Percentiles rank a stretch among this genome's conserved stretches.
These are phyloP conservation scores for Clarias batrachus DNA, from an alignment of 2,113 vertebrate species.

Conservation along the genomic window DNA sequence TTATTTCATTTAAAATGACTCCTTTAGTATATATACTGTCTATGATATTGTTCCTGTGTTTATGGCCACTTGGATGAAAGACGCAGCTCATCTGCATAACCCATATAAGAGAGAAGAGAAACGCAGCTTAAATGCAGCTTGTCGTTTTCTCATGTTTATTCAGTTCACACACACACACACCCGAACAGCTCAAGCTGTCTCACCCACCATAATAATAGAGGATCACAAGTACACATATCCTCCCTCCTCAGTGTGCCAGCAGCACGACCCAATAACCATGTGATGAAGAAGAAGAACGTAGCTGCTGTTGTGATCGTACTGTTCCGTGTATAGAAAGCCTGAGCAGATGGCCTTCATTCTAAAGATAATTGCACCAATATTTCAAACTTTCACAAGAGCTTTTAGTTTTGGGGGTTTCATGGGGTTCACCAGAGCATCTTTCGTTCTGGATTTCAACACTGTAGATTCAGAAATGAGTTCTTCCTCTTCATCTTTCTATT, in stretches of 20 bases:
- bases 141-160: constrained; percentile 35
- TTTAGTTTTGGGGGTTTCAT: not conserved
- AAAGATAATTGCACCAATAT: constrained; percentile 28
- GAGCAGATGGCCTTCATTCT: constrained; percentile 29
- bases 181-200: constrained; percentile 30
- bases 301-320: not conserved
- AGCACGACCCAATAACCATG: constrained; percentile 4
- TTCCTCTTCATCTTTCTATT: not conserved
- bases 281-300: constrained; percentile 10
- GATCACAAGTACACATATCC: constrained; percentile 7
- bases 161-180: constrained; percentile 9
- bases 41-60: not conserved
- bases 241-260: not conserved
- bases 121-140: constrained; percentile 12
- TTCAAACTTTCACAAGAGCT: constrained; percentile 9
- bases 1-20: not conserved
- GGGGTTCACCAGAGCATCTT: not conserved
- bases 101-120: not conserved
- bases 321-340: not conserved
- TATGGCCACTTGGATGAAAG: not conserved
- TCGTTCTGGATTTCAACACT: too few species aligned
- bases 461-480: not conserved
- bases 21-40: too few species aligned
- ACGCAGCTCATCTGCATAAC: constrained; percentile 25
- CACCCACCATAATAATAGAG: constrained; percentile 19